Conservation (phyloP, 2,797 vertebrate genomes). For the Harpagifer antarcticus region DNA sequence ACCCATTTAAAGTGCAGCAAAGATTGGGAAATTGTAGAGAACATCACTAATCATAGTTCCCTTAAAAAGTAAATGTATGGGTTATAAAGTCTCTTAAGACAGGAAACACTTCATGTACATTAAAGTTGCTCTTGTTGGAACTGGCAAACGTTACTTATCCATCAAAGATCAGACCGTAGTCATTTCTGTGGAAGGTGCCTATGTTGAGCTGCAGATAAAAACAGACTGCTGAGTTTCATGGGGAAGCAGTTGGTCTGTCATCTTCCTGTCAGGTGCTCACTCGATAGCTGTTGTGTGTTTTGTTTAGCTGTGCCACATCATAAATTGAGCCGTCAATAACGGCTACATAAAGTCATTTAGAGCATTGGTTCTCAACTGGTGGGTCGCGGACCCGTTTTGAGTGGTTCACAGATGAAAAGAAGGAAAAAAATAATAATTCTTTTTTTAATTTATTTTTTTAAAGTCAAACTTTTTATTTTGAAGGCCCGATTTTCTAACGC, state of each 20-base stretch:
- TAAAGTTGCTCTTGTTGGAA: not conserved
- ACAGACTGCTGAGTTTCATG: slow-evolving; percentile 17
- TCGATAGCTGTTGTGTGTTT: not conserved
- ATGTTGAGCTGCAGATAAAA: not conserved
- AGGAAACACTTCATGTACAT: not conserved
- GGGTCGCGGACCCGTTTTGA: too few relatives aligned
- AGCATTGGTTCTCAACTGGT: not conserved
- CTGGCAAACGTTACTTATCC: not conserved
- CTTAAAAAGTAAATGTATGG: not conserved
- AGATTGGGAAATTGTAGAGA: not conserved
- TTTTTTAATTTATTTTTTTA: too few relatives aligned
- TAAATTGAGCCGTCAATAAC: not conserved
- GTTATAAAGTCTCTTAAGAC: not conserved
- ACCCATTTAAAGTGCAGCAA: not conserved
- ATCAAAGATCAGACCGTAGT: not conserved
- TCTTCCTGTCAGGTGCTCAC: slow-evolving; percentile 37
- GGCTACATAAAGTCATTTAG: not conserved
- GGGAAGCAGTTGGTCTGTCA: slow-evolving; percentile 26
- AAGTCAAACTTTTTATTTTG: too few relatives aligned
- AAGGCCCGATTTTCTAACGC: too few relatives aligned
- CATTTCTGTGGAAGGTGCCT: not conserved
- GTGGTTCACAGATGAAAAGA: too few relatives aligned
- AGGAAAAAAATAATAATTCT: too few relatives aligned
- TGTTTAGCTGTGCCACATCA: not conserved
- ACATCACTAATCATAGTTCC: not conserved